Evolutionary conservation across 2,113 vertebrate species (phyloP).

Genomic region (Gracilinanus agilis): DNA sequence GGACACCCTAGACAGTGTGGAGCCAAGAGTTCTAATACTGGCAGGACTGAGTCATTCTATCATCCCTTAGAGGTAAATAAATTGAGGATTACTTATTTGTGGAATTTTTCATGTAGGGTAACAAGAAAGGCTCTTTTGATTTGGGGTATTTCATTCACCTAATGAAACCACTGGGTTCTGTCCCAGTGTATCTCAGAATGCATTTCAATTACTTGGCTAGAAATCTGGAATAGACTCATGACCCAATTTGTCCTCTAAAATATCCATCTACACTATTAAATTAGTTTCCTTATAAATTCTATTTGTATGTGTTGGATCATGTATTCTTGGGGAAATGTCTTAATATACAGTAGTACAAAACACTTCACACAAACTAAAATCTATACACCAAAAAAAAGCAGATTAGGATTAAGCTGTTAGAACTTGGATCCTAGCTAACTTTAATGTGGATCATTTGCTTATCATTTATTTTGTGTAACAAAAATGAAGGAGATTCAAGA

Average conservation of each 20-base stretch:
- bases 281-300: neutral
- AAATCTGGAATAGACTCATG: conserved; percentile 19
- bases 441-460: neutral
- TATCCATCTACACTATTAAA: neutral
- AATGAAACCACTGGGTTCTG: neutral
- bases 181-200: conserved; percentile 3
- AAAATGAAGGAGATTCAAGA: neutral
- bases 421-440: neutral
- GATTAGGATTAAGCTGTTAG: neutral
- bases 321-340: conserved; percentile 7
- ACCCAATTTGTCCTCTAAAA: neutral
- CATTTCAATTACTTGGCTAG: neutral
- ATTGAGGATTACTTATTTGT: neutral
- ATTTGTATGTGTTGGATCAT: neutral
- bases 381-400: neutral
- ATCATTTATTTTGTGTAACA: neutral
- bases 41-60: neutral
- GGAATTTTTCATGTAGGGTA: neutral
- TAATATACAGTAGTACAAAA: neutral
- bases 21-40: neutral
- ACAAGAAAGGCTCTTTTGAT: conserved; percentile 4
- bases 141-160: conserved; percentile 18
- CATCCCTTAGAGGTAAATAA: conserved; percentile 28
- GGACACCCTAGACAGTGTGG: too few relatives aligned
- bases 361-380: neutral